Conservation (phyloP, 2,113 vertebrate genomes). For the Takifugu bimaculatus region DNA sequence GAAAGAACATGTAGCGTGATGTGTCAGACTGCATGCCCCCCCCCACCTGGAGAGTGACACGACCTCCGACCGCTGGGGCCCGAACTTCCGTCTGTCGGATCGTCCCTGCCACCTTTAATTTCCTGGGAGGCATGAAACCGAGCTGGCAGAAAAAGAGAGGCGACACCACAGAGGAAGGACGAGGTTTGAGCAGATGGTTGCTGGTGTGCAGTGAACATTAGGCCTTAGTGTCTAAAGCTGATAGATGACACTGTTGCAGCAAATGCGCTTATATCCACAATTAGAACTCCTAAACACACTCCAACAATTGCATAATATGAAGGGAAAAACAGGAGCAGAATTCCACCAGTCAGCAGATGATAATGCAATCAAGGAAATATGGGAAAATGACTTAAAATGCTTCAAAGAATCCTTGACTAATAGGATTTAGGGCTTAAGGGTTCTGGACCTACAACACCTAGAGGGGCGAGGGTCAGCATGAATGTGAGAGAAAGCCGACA, state of each 20-base stretch:
- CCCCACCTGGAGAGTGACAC: conserved; percentile 45
- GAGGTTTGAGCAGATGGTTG: conserved; percentile 13
- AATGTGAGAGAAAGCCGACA: conserved; percentile 63
- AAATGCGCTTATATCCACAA: too few relatives aligned
- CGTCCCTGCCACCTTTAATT: conserved; percentile 61
- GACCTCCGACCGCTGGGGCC: conserved; percentile 60
- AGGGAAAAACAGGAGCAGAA: background rate
- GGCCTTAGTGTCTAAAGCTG: too few relatives aligned
- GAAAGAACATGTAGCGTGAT: conserved; percentile 21
- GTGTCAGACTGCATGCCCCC: conserved; percentile 32
- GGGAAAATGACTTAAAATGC: conserved; percentile 68
- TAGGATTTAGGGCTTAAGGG: conserved; percentile 75
- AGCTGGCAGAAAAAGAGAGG: conserved; percentile 51
- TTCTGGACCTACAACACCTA: conserved; percentile 71
- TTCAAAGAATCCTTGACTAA: conserved; percentile 73
- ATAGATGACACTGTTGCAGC: too few relatives aligned
- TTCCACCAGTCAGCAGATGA: conserved; percentile 38
- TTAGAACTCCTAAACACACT: background rate
- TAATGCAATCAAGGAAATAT: conserved; percentile 46
- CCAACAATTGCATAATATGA: background rate
- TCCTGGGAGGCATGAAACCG: conserved; percentile 36
- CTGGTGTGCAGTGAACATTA: too few relatives aligned
- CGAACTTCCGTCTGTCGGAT: conserved; percentile 55
- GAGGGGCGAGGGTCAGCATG: conserved; percentile 66
- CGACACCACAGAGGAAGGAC: conserved; percentile 37